Evolutionary conservation across 2,113 vertebrate genomes (phyloP), one percentile per base, ranked within the genome.

Genomic region (Furnarius figulus): DNA sequence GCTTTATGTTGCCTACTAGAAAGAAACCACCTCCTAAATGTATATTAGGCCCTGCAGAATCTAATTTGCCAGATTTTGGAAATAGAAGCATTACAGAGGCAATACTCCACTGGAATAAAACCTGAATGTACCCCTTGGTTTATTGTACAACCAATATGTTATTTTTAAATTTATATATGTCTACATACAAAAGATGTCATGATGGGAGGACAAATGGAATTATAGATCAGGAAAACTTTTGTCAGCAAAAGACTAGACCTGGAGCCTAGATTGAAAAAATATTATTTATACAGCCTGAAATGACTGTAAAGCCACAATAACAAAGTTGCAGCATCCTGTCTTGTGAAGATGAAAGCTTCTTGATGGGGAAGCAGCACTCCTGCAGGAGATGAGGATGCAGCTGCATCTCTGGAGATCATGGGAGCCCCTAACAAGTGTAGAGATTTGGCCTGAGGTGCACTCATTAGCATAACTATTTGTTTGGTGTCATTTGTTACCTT

Each of bases 321-420:
- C 10, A 16, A 46, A 79, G 23, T 30, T 82, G n/a, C 19, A 59
- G 21, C 23, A 33, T 40, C 27, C 31, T 63, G 37, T 20, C 37
- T 31, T 71, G 28, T 35, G 37, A 75, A 66, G 42, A 66, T 25
- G 58, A 62, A 76, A 84, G 40, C 30, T 55, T 71, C 72, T 50
- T 0, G 0, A n/a, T 27, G 1, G 1, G 30, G 37, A 56, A 72
- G 46, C n/a, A 35, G 68, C 20, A 8, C 27, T 76, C 7, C 9
- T 46, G 23, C n/a, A 46, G 75, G 18, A 72, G 42, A 37, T 20
- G 56, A 58, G 28, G 30, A 19, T 0, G 1, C 14, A 5, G 13
- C 33, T n/a, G 47, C n/a, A 16, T 27, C 33, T 50, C 76, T 70
- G 55, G 33, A n/a, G 61, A 50, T 55, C 56, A 12, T 2, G 0